Conservation (phyloP, 2,113 vertebrate genomes). For the Rhagologus leucostigma region DNA sequence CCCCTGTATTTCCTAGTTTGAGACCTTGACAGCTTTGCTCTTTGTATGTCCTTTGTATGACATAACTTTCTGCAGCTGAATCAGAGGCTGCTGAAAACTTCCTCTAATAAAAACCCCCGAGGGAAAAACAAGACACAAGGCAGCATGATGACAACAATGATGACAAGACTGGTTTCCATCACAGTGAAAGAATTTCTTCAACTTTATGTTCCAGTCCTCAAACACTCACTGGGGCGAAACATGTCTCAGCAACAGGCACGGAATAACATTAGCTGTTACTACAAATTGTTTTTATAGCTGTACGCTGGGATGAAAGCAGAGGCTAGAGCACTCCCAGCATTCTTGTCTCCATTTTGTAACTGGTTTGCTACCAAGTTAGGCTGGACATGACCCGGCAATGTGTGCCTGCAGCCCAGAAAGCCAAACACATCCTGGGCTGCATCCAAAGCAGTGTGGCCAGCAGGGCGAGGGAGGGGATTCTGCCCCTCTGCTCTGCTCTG, state of each 20-base stretch:
- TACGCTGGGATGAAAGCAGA: neutral
- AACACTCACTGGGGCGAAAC: neutral
- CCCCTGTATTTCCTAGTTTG: neutral
- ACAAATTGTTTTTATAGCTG: neutral
- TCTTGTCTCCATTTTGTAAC: neutral
- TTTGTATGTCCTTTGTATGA: neutral
- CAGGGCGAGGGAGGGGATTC: fast-evolving
- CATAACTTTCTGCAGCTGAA: neutral
- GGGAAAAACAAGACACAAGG: neutral
- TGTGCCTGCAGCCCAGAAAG: neutral
- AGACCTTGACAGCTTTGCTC: neutral
- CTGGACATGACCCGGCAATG: neutral
- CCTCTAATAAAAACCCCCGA: neutral
- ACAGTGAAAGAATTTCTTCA: neutral
- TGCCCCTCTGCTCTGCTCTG: neutral
- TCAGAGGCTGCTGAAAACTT: neutral
- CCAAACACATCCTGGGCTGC: fast-evolving
- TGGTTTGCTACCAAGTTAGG: neutral
- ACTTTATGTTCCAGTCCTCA: neutral
- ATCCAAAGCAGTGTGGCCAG: fast-evolving
- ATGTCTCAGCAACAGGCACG: neutral
- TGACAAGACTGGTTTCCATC: neutral
- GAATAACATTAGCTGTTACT: neutral
- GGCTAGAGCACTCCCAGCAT: neutral
- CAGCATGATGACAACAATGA: neutral